Conservation (phyloP, 2,797 vertebrate genomes). For the Astyanax mexicanus region DNA sequence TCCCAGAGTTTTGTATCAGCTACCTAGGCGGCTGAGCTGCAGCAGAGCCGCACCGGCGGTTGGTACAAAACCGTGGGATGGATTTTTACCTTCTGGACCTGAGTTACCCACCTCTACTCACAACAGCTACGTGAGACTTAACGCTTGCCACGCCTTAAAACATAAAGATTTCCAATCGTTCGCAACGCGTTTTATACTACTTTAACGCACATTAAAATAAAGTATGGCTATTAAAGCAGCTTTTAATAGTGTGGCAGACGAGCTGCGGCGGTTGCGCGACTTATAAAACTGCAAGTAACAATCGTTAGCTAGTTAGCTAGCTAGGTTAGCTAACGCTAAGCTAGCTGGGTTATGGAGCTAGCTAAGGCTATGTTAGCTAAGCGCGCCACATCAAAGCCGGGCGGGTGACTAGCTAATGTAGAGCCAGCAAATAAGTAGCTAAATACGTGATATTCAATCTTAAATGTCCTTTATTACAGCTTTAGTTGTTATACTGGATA, state of each 20-base stretch:
- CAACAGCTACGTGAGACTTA: conserved; percentile 68
- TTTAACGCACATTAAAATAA: conserved; percentile 66
- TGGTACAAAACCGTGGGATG: no score
- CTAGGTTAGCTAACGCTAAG: no score
- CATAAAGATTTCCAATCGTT: conserved; percentile 29
- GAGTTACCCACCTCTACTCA: conserved; percentile 70
- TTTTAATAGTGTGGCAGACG: neutral
- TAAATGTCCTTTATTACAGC: no score
- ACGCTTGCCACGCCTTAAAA: conserved; percentile 76
- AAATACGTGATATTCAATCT: no score
- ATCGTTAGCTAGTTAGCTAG: conserved; percentile 31
- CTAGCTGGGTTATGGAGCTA: no score
- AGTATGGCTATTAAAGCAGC: conserved; percentile 26
- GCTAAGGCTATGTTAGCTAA: neutral
- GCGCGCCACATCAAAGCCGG: conserved; percentile 59
- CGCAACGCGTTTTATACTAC: neutral
- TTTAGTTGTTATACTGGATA: no score
- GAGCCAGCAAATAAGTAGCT: neutral
- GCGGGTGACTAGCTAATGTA: conserved; percentile 19
- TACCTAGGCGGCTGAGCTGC: no score
- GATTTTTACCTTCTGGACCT: no score
- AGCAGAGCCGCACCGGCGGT: no score
- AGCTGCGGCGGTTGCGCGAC: neutral
- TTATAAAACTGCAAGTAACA: neutral
- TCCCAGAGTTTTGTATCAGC: no score